Percentiles rank a stretch among this genome's conserved stretches.
Evolutionary conservation across 1,140 invertebrate species (phyloP).

Genomic region (Adelges cooleyi): DNA sequence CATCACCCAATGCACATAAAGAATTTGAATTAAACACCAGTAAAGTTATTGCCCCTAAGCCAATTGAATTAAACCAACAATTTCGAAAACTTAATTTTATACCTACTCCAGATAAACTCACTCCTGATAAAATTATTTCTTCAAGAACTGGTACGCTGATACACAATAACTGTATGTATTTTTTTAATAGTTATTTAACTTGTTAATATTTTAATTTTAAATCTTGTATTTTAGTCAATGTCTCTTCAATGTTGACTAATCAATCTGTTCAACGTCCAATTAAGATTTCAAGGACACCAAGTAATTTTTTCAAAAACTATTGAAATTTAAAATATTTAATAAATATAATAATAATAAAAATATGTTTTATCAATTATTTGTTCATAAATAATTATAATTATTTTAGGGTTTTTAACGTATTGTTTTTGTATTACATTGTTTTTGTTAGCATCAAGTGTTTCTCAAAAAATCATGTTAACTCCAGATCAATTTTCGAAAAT

Average conservation of each 20-base stretch:
- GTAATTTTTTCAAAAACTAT: background rate
- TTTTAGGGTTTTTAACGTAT: too few relatives aligned
- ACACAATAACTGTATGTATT: constrained; percentile 4
- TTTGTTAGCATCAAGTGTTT: background rate
- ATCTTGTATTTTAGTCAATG: constrained; percentile 6
- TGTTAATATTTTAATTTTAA: background rate
- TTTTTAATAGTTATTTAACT: background rate
- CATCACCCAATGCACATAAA: background rate
- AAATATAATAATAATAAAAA: background rate
- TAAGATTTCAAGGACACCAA: background rate
- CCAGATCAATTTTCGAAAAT: constrained; percentile 19
- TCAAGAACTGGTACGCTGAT: background rate
- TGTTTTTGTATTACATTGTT: too few relatives aligned
- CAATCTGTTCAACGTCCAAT: background rate
- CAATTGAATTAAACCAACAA: background rate
- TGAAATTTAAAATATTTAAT: background rate
- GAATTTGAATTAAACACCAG: background rate
- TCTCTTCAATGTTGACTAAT: constrained; percentile 17
- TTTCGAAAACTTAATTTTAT: background rate
- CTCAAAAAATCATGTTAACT: constrained; percentile 1
- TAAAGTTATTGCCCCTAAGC: background rate
- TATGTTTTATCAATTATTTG: too few relatives aligned
- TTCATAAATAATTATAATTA: too few relatives aligned
- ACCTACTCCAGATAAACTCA: background rate
- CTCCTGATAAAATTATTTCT: background rate